Conservation (phyloP, 2,888 invertebrate species). For the Callyntrura guangdongensis region DNA sequence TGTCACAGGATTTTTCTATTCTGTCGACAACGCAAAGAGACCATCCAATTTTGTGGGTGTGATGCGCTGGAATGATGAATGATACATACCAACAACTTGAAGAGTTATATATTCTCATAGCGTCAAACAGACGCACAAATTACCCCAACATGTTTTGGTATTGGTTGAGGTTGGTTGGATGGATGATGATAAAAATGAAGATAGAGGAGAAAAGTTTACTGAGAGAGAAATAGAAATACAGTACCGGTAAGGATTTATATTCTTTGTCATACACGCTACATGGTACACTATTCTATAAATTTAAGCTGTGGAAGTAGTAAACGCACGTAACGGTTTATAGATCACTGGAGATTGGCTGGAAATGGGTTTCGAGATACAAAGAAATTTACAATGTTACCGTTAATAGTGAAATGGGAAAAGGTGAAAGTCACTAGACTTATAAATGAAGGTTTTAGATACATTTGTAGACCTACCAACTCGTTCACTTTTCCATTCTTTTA, state of each 20-base stretch:
- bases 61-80: neutral
- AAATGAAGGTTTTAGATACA: no score
- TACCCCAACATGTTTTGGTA: neutral
- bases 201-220: neutral
- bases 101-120: neutral
- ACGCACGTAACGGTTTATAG: neutral
- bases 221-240: constrained; percentile 3
- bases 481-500: neutral
- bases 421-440: neutral
- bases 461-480: no score
- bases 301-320: neutral
- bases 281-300: constrained; percentile 1
- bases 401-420: constrained; percentile 1
- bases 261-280: no score
- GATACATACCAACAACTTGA: neutral
- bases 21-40: neutral
- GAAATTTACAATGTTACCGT: neutral
- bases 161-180: constrained; percentile 1
- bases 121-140: neutral
- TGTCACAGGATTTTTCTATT: constrained; percentile 5
- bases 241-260: neutral
- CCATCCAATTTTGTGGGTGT: neutral
- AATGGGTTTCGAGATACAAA: neutral
- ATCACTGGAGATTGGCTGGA: neutral
- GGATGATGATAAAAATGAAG: neutral